Conservation (phyloP, 1,140 invertebrate genomes). For the Papilio machaon region DNA sequence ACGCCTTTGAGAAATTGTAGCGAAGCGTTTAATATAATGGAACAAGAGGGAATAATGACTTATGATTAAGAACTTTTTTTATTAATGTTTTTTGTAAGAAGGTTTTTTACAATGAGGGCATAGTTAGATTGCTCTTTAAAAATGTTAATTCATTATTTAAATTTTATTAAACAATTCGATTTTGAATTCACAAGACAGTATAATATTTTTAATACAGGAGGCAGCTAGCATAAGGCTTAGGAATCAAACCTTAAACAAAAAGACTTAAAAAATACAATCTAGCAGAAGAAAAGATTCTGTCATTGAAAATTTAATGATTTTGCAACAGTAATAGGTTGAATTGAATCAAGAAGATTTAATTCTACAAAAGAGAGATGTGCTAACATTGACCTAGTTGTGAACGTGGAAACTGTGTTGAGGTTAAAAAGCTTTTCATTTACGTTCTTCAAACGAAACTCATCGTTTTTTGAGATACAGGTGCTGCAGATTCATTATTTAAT, state of each 20-base stretch:
- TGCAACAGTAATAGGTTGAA: not conserved
- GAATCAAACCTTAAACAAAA: too few species aligned
- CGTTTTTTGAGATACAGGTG: not conserved
- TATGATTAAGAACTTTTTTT: not conserved
- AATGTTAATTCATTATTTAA: too few species aligned
- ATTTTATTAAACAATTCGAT: too few species aligned
- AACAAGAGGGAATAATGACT: not conserved
- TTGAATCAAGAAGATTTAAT: not conserved
- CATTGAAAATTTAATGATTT: not conserved
- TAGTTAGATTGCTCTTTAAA: not conserved
- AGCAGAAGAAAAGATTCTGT: too few species aligned
- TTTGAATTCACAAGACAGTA: too few species aligned
- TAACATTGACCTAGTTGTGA: conserved; percentile 18
- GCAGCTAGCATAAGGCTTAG: too few species aligned
- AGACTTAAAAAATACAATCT: too few species aligned
- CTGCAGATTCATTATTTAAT: not conserved
- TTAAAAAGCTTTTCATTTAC: conserved; percentile 15
- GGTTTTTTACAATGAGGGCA: not conserved
- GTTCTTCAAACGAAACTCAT: not conserved
- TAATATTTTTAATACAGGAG: too few species aligned
- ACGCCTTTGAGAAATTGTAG: not conserved
- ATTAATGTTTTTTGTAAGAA: not conserved
- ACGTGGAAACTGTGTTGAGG: conserved; percentile 24
- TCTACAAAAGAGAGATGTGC: not conserved
- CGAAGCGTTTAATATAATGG: not conserved